Evolutionary conservation across 2,113 vertebrate species (phyloP), one percentile per base, ranked within the genome.

Genomic region (Vulpes ferrilata): DNA sequence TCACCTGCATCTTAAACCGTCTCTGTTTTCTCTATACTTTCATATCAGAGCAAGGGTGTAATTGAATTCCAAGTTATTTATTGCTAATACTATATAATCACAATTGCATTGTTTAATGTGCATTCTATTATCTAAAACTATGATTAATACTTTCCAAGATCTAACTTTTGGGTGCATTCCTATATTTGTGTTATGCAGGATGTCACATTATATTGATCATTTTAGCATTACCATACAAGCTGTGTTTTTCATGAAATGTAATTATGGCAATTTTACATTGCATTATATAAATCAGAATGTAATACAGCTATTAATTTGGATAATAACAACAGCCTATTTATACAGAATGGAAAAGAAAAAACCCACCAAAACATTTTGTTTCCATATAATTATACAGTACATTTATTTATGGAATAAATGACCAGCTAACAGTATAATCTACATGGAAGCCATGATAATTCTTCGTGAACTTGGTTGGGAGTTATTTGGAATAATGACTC

Each of bases 181-280:
- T 88, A 23, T 64, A 82, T 78, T 71, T 91, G 55, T 51, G 35
- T 65, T 95, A 86, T 78, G 27, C 51, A 73, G 23, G 65, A 78
- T 91, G 51, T 91, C 82, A 81, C 32, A 93, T 76, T 93, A 94
- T 87, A 89, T 80, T 93, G 82, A 79, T 97, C n/a, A 92, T 87
- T 87, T 97, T 57, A 87, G 20, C 69, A 96, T 94, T 85, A 86
- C 69, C 30, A 74, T 76, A 92, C 20, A 96, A 96, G 20, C 25
- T 96, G 64, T 94, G 88, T 59, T 97, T 98, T 98, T 92, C 69
- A 95, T 84, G 19, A 92, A 97, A 76, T 88, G 48, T 83, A 95
- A 96, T 96, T 95, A 90, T 38, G 87, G 79, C 62, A 67, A 90
- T 83, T 96, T 93, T 95, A 92, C 22, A 92, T 92, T 88, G 13